Percentiles rank a stretch among this genome's conserved stretches.
phyloP scores from a whole-genome alignment of 2,797 vertebrate genomes.

The Hozukius guyotensis region DNA sequence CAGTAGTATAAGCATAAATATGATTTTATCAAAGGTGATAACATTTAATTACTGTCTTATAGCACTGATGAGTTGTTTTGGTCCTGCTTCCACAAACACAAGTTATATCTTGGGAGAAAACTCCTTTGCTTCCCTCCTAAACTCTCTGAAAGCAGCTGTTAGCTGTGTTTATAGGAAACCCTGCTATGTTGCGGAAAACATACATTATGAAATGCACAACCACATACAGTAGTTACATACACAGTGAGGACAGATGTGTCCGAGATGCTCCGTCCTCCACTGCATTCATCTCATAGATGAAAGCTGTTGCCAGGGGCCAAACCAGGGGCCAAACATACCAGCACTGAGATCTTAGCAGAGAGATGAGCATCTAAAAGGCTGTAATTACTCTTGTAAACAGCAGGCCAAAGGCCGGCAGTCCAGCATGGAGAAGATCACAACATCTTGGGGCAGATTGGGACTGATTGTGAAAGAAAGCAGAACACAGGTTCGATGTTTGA shows the following conservation, averaged over 20 bases:
- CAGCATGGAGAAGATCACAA: constrained; percentile 5
- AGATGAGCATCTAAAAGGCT: constrained; percentile 45
- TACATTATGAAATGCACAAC: background rate
- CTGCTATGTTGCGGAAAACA: constrained; percentile 14
- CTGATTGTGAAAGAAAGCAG: background rate
- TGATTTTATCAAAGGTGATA: background rate
- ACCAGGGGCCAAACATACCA: constrained; percentile 74
- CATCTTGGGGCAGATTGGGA: background rate
- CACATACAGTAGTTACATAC: background rate
- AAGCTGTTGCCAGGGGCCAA: constrained; percentile 72
- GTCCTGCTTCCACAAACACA: background rate
- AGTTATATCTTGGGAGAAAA: background rate
- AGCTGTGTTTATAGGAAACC: constrained; percentile 12
- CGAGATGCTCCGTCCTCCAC: constrained; percentile 37
- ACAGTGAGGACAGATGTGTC: constrained; percentile 42
- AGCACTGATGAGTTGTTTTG: background rate
- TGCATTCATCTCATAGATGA: constrained; percentile 63
- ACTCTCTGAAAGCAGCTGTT: constrained; percentile 28
- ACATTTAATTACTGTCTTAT: background rate
- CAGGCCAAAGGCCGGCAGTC: constrained; percentile 25
- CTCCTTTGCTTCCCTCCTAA: constrained; percentile 9
- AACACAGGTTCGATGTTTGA: background rate
- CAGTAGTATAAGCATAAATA: background rate
- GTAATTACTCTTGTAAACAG: constrained; percentile 72
- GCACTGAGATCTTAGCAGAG: constrained; percentile 30